Conservation (phyloP, 2,113 vertebrate genomes). For the Ophthalmolycus amberensis region DNA sequence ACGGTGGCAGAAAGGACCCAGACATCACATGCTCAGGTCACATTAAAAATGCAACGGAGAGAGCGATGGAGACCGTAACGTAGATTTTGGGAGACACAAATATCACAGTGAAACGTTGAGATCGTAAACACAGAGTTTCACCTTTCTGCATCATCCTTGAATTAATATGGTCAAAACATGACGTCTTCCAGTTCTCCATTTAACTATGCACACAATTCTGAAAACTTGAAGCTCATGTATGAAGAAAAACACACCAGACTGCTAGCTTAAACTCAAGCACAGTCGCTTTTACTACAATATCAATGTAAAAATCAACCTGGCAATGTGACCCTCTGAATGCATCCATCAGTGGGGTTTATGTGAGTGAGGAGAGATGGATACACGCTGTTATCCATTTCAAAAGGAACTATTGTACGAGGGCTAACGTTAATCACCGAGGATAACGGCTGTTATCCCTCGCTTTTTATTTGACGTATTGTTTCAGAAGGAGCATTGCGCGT, state of each 20-base stretch:
- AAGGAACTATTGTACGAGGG: neutral
- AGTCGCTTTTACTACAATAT: neutral
- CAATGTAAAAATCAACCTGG: neutral
- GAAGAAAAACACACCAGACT: neutral
- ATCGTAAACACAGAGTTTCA: neutral
- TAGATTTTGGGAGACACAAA: constrained; percentile 22
- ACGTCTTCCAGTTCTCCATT: neutral
- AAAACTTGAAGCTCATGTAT: neutral
- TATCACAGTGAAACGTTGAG: constrained; percentile 15
- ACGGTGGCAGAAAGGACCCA: constrained; percentile 32
- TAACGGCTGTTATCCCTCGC: neutral
- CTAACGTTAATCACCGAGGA: neutral
- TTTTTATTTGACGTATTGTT: neutral
- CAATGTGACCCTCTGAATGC: neutral
- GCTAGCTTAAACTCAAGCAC: neutral
- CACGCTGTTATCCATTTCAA: neutral
- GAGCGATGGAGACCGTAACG: constrained; percentile 13
- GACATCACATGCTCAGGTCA: constrained; percentile 35
- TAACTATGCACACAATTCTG: neutral
- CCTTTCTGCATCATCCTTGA: neutral
- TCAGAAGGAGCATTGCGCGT: neutral
- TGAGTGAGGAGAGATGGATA: fast-evolving
- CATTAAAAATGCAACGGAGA: constrained; percentile 38
- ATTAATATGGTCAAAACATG: neutral
- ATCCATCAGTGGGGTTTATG: fast-evolving